Base-by-base conservation (phyloP, 1,140 invertebrate species). In the Mactra quadrangularis region DNA sequence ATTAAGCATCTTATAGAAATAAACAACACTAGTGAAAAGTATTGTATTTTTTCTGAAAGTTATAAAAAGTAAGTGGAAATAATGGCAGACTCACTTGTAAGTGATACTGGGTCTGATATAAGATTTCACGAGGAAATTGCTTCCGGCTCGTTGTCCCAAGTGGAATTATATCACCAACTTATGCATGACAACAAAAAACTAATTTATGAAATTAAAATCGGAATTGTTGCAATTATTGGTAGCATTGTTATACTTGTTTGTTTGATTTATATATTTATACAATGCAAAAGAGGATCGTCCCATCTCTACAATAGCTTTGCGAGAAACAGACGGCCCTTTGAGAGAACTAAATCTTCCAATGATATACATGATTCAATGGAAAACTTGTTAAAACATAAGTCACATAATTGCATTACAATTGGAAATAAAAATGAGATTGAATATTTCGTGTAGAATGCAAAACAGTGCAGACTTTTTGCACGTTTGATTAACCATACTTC, bases 111-210 rank as follows among this genome's bases (percentile, higher is more conserved):
- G 0, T 78, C 76, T 15, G 76, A 78, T 45, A 55, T 78, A 35
- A 15, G 76, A n/a, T 78, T 78, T 53, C 76, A 78, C 41, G 76
- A 78, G 22, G 76, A 78, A 22, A 78, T 78, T 25, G 19, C 60
- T 25, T 53, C 76, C 2, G 78, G 68, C 0, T 71, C 78, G 17
- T 57, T 72, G n/a, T 71, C 78, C 15, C 53, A 62, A 55, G 78
- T 82, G 17, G 78, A 82, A 41, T 27, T 71, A n/a, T 82, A 71
- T 27, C 68, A 82, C 55, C 55, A 82, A 35, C 53, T 72, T 2
- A 82, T 82, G 78, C 78, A 82, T 45, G 78, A 82, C 68, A 82
- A 82, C 31, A 71, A 82, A 62, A 50, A 82, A 62, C 66, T 82
- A 0, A 82, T 82, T 17, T 82, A 60, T 52, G 68, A 72, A 60